Conservation (phyloP, 35 echinoderm and acorn worm species). For the Strongylocentrotus purpuratus region DNA sequence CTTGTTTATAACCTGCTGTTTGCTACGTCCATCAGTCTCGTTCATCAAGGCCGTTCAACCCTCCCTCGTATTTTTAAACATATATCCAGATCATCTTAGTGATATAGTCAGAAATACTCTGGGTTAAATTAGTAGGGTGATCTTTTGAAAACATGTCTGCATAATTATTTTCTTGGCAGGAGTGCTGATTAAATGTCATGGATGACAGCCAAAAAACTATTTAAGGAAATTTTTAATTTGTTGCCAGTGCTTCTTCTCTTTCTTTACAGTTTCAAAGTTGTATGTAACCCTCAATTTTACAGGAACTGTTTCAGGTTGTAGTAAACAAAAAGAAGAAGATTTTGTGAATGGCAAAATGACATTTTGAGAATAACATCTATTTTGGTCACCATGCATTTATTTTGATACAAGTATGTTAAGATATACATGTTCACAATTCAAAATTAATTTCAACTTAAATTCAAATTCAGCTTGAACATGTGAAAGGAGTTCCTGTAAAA, state of each 20-base stretch:
- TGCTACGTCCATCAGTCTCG: background rate
- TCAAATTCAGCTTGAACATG: too few relatives aligned
- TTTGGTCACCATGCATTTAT: too few relatives aligned
- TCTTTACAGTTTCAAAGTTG: background rate
- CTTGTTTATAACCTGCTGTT: background rate
- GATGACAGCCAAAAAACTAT: background rate
- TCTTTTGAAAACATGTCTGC: background rate
- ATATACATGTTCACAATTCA: too few relatives aligned
- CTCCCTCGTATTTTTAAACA: background rate
- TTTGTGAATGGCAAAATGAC: too few relatives aligned
- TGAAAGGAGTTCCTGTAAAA: too few relatives aligned
- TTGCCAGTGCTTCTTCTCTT: background rate
- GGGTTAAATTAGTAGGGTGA: background rate
- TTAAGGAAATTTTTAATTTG: background rate
- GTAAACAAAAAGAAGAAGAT: too few relatives aligned
- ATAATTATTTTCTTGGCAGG: background rate
- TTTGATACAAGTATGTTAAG: too few relatives aligned
- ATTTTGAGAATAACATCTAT: too few relatives aligned
- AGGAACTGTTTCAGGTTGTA: background rate
- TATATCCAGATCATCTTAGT: background rate
- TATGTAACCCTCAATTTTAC: background rate
- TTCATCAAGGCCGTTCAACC: background rate
- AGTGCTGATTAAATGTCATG: conserved; percentile 11
- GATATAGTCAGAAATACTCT: background rate
- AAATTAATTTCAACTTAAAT: too few relatives aligned